Evolutionary conservation across 2,888 invertebrate genomes (phyloP).

Genomic region (Dinocampus coccinellae): DNA sequence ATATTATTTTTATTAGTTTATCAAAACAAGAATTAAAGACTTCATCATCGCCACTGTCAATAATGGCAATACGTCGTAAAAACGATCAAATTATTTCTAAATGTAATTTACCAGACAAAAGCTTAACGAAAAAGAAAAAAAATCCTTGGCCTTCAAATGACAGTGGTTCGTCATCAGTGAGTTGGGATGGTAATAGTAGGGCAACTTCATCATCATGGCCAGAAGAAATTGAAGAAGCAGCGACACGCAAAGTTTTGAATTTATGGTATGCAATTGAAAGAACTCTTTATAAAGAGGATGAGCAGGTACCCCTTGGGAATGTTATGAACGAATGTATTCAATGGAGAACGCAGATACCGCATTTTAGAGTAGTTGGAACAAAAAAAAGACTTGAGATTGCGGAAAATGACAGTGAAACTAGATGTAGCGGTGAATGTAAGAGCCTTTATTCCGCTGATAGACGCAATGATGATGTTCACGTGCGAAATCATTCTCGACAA

Average conservation of each 20-base stretch:
- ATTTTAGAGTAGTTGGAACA: slow-evolving; percentile 56
- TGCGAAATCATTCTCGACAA: not conserved
- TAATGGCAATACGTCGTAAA: slow-evolving; percentile 41
- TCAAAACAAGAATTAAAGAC: not conserved
- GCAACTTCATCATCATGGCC: slow-evolving; percentile 57
- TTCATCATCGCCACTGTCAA: slow-evolving; percentile 3
- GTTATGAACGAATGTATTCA: slow-evolving; percentile 60
- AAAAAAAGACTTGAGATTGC: slow-evolving; percentile 24
- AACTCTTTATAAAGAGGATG: slow-evolving; percentile 58
- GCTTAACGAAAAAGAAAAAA: slow-evolving; percentile 39
- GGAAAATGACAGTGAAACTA: slow-evolving; percentile 35
- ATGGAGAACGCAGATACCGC: slow-evolving; percentile 62
- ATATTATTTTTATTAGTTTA: not conserved
- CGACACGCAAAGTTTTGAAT: slow-evolving; percentile 55
- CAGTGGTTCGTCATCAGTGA: slow-evolving; percentile 43
- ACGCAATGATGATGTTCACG: not conserved
- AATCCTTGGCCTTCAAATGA: slow-evolving; percentile 44
- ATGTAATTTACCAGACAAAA: slow-evolving; percentile 26
- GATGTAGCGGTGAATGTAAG: not conserved
- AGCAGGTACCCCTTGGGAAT: slow-evolving; percentile 44
- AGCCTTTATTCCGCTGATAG: not conserved
- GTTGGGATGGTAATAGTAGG: slow-evolving; percentile 50
- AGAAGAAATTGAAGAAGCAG: slow-evolving; percentile 57
- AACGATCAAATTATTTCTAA: slow-evolving; percentile 32
- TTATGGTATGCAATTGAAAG: slow-evolving; percentile 61